Percentiles rank a stretch among this genome's conserved stretches.
phyloP scores from a whole-genome alignment of 2,113 vertebrate genomes.

The Bos indicus region DNA sequence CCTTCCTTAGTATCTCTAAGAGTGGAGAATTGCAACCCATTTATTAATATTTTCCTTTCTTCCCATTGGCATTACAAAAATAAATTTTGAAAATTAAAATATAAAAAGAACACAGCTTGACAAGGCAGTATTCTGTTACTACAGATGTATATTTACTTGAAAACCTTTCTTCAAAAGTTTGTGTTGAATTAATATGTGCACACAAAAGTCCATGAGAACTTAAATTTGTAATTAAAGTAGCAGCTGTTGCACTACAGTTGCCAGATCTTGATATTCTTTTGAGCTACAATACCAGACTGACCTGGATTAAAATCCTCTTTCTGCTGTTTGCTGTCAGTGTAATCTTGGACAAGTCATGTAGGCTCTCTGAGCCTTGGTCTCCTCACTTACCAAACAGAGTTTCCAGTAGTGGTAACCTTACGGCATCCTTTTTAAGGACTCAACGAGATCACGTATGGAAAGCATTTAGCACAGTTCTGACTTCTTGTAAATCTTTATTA shows the following conservation, averaged over 20 bases:
- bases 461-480: neutral
- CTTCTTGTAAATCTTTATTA: neutral
- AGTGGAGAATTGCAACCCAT: neutral
- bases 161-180: slow-evolving; percentile 22
- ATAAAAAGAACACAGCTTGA: neutral
- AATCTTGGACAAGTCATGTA: neutral
- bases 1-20: neutral
- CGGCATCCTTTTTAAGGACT: neutral
- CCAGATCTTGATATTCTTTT: neutral
- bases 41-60: neutral
- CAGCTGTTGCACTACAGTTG: neutral
- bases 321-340: neutral
- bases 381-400: neutral
- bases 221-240: slow-evolving; percentile 2
- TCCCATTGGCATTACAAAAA: neutral
- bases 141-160: slow-evolving; percentile 14
- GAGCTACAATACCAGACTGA: neutral
- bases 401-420: neutral
- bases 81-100: neutral
- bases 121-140: neutral
- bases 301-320: neutral
- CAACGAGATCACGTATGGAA: neutral
- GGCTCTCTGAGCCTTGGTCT: neutral
- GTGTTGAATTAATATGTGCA: slow-evolving; percentile 16
- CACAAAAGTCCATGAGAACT: slow-evolving; percentile 1